Evolutionary conservation across 1,140 invertebrate species (phyloP).

Genomic region (Drosophila simulans): DNA sequence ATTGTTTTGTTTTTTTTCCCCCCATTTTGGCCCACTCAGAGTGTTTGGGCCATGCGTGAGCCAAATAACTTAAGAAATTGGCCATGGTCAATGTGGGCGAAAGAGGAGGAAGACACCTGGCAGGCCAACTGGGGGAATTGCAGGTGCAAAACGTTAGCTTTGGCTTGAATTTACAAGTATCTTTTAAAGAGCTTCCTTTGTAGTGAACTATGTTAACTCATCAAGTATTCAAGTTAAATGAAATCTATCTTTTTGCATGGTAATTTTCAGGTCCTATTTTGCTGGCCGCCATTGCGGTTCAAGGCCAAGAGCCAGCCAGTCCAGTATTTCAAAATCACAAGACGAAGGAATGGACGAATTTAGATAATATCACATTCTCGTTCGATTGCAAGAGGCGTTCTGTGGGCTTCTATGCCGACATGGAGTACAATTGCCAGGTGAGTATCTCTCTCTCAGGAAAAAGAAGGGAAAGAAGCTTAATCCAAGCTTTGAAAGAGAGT

Average conservation of each 20-base stretch:
- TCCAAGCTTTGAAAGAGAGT: not conserved
- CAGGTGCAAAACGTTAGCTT: constrained; percentile 7
- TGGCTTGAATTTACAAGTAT: not conserved
- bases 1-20: too few relatives aligned
- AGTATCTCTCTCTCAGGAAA: constrained; percentile 14
- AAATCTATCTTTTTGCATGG: too few relatives aligned
- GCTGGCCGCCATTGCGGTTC: constrained; percentile 58
- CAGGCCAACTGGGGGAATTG: constrained; percentile 11
- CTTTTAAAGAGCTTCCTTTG: not conserved
- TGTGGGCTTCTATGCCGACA: constrained; percentile 88
- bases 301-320: constrained; percentile 77
- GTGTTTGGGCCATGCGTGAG: constrained; percentile 64
- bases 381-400: constrained; percentile 87
- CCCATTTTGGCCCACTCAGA: constrained; percentile 22
- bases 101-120: constrained; percentile 21
- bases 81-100: constrained; percentile 30
- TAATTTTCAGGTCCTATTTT: constrained; percentile 40
- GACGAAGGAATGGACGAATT: constrained; percentile 87
- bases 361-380: constrained; percentile 87
- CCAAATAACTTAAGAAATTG: constrained; percentile 63
- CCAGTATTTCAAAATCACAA: constrained; percentile 84
- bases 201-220: not conserved
- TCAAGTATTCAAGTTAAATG: not conserved
- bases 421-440: constrained; percentile 87
- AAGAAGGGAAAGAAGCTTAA: not conserved